phyloP scores from a whole-genome alignment of 2,797 vertebrate genomes.

The Anguilla pacifica region DNA sequence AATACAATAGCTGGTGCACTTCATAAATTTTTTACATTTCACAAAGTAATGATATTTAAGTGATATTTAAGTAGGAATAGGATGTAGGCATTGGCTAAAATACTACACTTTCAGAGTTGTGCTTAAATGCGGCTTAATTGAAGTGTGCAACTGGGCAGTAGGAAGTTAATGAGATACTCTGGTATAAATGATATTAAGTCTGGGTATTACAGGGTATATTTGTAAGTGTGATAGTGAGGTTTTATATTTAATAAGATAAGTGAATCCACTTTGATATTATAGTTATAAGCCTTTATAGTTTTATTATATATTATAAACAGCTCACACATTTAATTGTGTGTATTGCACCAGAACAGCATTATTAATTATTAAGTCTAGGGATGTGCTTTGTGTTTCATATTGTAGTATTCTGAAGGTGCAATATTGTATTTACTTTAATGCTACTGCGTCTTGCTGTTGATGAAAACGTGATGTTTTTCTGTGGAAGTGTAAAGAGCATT shows the following conservation, averaged over 20 bases:
- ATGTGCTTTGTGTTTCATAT: conserved; percentile 64
- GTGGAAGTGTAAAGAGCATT: conserved; percentile 50
- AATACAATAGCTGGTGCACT: conserved; percentile 39
- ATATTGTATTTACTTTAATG: conserved; percentile 79
- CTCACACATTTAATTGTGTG: conserved; percentile 68
- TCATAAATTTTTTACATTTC: conserved; percentile 53
- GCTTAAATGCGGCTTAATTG: conserved; percentile 44
- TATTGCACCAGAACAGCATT: conserved; percentile 67
- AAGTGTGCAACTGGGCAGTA: conserved; percentile 49
- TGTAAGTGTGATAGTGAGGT: conserved; percentile 67
- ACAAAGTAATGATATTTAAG: conserved; percentile 42
- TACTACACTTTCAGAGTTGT: conserved; percentile 59
- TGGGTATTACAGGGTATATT: conserved; percentile 77
- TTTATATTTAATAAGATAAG: conserved; percentile 40
- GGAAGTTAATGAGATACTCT: conserved; percentile 56
- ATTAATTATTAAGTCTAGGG: conserved; percentile 62
- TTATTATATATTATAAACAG: conserved; percentile 67
- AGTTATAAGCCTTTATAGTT: conserved; percentile 66
- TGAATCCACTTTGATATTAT: conserved; percentile 56
- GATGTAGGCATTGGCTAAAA: conserved; percentile 53
- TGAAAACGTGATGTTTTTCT: conserved; percentile 60
- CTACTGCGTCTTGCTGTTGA: conserved; percentile 63
- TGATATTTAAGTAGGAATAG: conserved; percentile 55
- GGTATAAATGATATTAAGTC: conserved; percentile 63
- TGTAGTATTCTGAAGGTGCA: conserved; percentile 78